These are phyloP conservation scores for Hydropotes inermis DNA, from an alignment of 2,113 vertebrate genomes.

Conservation along the genomic window DNA sequence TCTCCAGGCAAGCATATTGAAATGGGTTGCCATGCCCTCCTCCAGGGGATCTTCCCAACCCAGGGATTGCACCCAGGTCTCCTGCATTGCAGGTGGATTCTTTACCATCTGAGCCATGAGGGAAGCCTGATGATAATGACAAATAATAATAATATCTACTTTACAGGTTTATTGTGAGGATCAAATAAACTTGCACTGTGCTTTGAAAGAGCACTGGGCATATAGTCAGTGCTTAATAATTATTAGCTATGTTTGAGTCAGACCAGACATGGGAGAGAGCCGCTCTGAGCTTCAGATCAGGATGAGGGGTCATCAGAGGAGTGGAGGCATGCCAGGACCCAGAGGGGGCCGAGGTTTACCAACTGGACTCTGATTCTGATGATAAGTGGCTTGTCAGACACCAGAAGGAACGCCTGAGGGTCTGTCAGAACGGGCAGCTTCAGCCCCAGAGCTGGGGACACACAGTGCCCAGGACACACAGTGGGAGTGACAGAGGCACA, in stretches of 20 bases:
- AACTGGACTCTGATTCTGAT: background rate
- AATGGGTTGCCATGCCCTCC: background rate
- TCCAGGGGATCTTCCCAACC: background rate
- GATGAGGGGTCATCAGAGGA: background rate
- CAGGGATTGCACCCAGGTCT: background rate
- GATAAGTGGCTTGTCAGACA: background rate
- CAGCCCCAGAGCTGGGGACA: background rate
- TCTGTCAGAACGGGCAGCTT: background rate
- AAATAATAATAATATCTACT: background rate
- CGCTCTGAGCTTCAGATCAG: background rate
- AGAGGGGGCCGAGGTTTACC: background rate
- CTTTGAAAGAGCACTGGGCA: background rate
- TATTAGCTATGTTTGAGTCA: background rate
- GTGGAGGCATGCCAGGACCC: background rate
- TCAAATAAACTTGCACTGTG: background rate
- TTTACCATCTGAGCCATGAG: background rate
- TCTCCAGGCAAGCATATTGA: background rate
- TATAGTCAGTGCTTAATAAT: background rate
- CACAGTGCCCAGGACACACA: rapidly evolving
- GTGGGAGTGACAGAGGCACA: background rate
- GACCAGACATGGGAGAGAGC: background rate
- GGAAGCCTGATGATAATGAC: background rate
- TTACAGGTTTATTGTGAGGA: background rate
- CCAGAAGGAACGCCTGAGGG: background rate
- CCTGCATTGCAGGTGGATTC: background rate